phyloP scores from a whole-genome alignment of 2,113 vertebrate species.

The Amphiprion ocellaris region DNA sequence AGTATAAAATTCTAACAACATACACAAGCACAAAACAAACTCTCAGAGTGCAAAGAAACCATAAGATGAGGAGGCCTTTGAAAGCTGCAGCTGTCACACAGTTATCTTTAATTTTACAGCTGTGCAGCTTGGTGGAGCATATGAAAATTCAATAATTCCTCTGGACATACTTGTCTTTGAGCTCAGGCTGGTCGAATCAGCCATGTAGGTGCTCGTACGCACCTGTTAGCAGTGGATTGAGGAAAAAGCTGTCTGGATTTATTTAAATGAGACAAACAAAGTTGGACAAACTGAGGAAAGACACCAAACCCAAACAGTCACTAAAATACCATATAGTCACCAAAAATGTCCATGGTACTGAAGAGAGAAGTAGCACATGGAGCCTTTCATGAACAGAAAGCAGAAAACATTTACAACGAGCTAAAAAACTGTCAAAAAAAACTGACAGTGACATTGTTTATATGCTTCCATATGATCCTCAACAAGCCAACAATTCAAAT shows the following conservation, averaged over 20 bases:
- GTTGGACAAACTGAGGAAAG: too few relatives aligned
- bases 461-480: not conserved
- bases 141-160: conserved; percentile 19
- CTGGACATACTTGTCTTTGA: not conserved
- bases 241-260: too few relatives aligned
- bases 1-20: conserved; percentile 1
- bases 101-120: conserved; percentile 3
- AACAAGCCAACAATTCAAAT: not conserved
- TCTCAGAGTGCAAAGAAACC: not conserved
- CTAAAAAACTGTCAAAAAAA: not conserved
- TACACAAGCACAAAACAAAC: not conserved
- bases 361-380: not conserved
- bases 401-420: too few relatives aligned
- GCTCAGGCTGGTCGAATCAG: not conserved
- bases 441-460: not conserved
- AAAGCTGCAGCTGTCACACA: conserved; percentile 28
- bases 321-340: too few relatives aligned
- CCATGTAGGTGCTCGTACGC: not conserved
- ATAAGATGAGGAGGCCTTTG: not conserved
- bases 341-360: not conserved
- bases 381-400: too few relatives aligned
- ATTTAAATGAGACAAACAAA: too few relatives aligned
- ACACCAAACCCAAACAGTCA: too few relatives aligned
- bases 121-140: not conserved
- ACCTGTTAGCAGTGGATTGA: too few relatives aligned